Evolutionary conservation across 2,113 vertebrate species (phyloP), one percentile per base, ranked within the genome.

Genomic region (Lethenteron camtschaticum): DNA sequence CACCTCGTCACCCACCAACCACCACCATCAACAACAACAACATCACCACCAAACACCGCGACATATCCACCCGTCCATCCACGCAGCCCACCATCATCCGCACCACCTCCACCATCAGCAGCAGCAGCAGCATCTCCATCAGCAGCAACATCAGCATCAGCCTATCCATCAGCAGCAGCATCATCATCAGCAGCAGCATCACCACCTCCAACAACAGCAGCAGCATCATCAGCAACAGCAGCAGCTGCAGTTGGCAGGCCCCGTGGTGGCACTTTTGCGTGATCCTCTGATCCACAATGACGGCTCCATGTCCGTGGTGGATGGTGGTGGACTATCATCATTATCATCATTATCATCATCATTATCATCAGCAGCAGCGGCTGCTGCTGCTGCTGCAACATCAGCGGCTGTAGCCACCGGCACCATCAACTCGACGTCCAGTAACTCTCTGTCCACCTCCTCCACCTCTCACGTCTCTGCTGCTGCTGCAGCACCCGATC

Each of bases 1-100:
- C 41, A 41, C 41, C n/a, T 41, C 41, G 41, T 41, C 41, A 41
- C 41, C 41, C 41, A 41, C 41, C 5, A 41, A 41, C 6, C 41
- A 41, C 4, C 41, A 41, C 1, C 41, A 41, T 4, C 41, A 41
- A 41, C 41, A 41, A 41, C 41, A 41, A 41, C 41, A 41, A 41
- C 41, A 41, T 41, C 41, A 41, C 6, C 41, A 41, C 41, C 41
- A 41, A 41, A 41, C 41, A 41, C 41, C 41, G 41, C 41, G 41
- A 41, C 41, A 41, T 41, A 41, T 41, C 41, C 41, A 41, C 41
- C 41, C 41, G 41, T 41, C 41, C 41, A 41, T 41, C 41, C 41
- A 86, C 76, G 84, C 83, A 70, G 87, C 85, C 70, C 88, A 87
- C 79, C 82, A 83, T 68, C 83, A 84, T 74, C 83, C 80, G 57